Base-by-base conservation (phyloP, 2,797 vertebrate species). In the Uromys caudimaculatus region DNA sequence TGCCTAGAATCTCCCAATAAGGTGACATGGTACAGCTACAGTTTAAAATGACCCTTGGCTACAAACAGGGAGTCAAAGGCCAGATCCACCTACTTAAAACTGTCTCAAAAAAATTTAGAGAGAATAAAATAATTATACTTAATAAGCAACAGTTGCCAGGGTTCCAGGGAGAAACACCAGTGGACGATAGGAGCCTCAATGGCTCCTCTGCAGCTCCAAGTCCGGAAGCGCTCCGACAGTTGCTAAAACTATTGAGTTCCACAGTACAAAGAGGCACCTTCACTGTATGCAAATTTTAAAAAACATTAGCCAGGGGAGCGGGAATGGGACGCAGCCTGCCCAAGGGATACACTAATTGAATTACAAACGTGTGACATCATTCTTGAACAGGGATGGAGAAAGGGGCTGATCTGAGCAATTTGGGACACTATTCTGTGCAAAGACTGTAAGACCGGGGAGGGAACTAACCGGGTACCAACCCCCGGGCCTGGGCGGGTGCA, bases 311-410 rank as follows among this genome's bases (percentile, higher is more conserved):
- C 91, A 71, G 83, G 94, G 96, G 82, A 91, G 64, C 81, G 3
- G 44, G 76, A 71, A 52, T 78, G 96, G 96, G 93, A 93, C 77
- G 83, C 54, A 2, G 67, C 41, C 60, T 44, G 89, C 75, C 90
- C 87, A 76, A 60, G 77, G 44, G 95, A 71, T 56, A 23, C 91
- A n/a, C 6, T 91, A 83, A 90, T 91, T 93, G 91, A 93, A 93
- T 95, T 83, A 95, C 93, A 93, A 95, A 95, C 86, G 60, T 91
- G 19, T 91, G 94, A 91, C 83, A 77, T 93, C 94, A 91, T 85
- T 56, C 78, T 3, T 47, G 71, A 64, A 73, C 38, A 41, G 54
- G 38, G n/a, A 83, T 21, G 75, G 71, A 83, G 76, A 78, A 75
- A 76, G 47, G 79, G 60, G 62, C 83, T 29, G 88, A 56, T 50